phyloP scores from a whole-genome alignment of 2,113 vertebrate species.

The Hippocampus barbouri region DNA sequence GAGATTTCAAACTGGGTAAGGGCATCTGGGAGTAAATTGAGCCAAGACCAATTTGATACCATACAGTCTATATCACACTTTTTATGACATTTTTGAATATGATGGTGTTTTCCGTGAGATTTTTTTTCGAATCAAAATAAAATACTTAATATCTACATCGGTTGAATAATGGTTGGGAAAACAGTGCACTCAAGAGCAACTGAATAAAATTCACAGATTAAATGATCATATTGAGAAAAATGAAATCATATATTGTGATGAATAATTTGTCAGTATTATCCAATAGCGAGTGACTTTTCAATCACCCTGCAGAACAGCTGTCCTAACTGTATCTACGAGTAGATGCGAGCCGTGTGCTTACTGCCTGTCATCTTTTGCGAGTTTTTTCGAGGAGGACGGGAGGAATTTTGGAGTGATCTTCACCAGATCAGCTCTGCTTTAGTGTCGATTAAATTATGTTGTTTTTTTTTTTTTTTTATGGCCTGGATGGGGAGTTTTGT shows the following conservation, averaged over 20 bases:
- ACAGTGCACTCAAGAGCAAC: not conserved
- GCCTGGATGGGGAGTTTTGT: slow-evolving; percentile 19
- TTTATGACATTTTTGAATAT: too few species aligned
- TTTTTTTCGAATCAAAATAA: not conserved
- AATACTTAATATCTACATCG: too few species aligned
- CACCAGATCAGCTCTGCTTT: slow-evolving; percentile 32
- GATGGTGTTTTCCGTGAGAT: too few species aligned
- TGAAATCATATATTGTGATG: not conserved
- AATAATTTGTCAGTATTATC: not conserved
- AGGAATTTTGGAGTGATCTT: slow-evolving; percentile 11
- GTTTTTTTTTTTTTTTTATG: not conserved
- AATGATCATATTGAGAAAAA: not conserved
- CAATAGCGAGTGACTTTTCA: slow-evolving; percentile 1
- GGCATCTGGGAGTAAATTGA: too few species aligned
- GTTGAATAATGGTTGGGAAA: not conserved
- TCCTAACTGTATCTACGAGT: slow-evolving; percentile 56
- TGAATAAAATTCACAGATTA: not conserved
- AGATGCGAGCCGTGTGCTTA: slow-evolving; percentile 37
- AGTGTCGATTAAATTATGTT: slow-evolving; percentile 38
- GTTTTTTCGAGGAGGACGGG: slow-evolving; percentile 28
- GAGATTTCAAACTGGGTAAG: too few species aligned
- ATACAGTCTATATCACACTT: too few species aligned
- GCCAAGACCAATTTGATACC: too few species aligned
- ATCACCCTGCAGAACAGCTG: slow-evolving; percentile 58
- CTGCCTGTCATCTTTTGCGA: slow-evolving; percentile 19